phyloP scores from a whole-genome alignment of 2,797 vertebrate species.

The Erpetoichthys calabaricus region DNA sequence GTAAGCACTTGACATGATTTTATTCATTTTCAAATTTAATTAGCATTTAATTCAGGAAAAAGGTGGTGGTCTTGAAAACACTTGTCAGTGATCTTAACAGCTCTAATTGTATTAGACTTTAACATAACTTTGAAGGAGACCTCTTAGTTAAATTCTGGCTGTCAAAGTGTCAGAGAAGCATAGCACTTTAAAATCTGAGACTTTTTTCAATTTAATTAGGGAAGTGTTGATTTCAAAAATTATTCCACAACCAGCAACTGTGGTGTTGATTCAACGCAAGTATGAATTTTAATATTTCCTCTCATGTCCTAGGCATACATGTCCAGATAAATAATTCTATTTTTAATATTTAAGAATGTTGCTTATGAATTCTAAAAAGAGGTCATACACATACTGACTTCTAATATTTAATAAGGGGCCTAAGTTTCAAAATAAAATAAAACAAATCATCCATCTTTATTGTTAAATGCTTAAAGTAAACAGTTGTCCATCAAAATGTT shows the following conservation, averaged over 20 bases:
- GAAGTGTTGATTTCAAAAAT: constrained; percentile 16
- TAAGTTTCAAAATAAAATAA: too few relatives aligned
- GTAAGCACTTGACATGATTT: background rate
- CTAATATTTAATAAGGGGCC: too few relatives aligned
- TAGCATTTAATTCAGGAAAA: constrained; percentile 30
- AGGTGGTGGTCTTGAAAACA: constrained; percentile 4
- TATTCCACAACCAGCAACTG: constrained; percentile 14
- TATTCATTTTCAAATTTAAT: constrained; percentile 31
- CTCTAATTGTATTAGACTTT: constrained; percentile 37
- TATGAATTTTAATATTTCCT: constrained; percentile 15
- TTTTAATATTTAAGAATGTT: too few relatives aligned
- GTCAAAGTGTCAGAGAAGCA: constrained; percentile 21
- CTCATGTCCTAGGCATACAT: background rate
- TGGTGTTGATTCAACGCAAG: constrained; percentile 21
- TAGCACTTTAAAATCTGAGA: constrained; percentile 7
- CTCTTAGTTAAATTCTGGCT: constrained; percentile 27
- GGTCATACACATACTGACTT: too few relatives aligned
- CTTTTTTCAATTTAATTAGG: constrained; percentile 15
- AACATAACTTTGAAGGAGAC: constrained; percentile 23
- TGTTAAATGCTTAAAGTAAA: too few relatives aligned
- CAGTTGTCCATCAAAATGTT: too few relatives aligned
- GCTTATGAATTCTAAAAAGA: too few relatives aligned
- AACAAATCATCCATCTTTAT: too few relatives aligned
- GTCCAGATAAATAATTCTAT: too few relatives aligned
- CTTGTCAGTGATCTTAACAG: constrained; percentile 25